phyloP scores from a whole-genome alignment of 2,113 vertebrate species.

The Synodontis membranacea region DNA sequence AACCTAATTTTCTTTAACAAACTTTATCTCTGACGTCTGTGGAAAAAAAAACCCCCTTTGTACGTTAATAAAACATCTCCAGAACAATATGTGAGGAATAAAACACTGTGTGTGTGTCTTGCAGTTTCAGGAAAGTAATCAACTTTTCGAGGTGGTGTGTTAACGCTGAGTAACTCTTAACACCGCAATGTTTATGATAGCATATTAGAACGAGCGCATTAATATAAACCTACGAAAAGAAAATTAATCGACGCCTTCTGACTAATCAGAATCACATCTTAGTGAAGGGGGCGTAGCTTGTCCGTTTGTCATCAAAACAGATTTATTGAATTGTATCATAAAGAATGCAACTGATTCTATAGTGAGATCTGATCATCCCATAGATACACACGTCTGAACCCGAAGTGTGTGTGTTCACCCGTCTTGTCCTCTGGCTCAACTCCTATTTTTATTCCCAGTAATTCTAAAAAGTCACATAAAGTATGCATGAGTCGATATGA shows the following conservation, averaged over 20 bases:
- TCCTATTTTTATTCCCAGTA: neutral
- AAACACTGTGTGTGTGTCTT: neutral
- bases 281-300: neutral
- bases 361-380: neutral
- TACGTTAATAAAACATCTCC: too few relatives aligned
- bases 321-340: neutral
- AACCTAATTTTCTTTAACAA: too few relatives aligned
- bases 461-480: slow-evolving; percentile 18
- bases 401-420: neutral
- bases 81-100: neutral
- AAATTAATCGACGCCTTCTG: neutral
- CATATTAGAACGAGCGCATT: too few relatives aligned
- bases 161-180: neutral
- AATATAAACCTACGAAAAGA: neutral
- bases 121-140: neutral
- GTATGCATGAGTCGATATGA: slow-evolving; percentile 17
- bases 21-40: too few relatives aligned
- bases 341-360: neutral
- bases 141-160: neutral
- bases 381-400: neutral
- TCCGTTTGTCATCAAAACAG: neutral
- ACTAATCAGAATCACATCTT: neutral
- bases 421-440: neutral
- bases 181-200: neutral
- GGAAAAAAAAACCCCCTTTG: too few relatives aligned